These are phyloP conservation scores for Scaptomyza polygonia DNA, from an alignment of 2,888 invertebrate genomes.

Conservation along the genomic window DNA sequence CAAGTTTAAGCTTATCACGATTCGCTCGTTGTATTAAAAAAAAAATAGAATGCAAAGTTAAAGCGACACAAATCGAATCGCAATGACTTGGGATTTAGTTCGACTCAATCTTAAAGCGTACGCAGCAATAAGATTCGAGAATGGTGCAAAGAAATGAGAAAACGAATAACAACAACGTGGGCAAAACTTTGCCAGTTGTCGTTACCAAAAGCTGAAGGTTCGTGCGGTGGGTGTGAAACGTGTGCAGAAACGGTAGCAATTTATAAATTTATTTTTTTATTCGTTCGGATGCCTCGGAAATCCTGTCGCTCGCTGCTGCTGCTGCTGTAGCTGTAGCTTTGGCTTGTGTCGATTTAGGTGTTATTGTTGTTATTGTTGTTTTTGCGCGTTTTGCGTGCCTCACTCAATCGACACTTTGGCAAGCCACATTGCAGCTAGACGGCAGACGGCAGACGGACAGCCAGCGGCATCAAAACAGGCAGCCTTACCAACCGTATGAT, in stretches of 20 bases:
- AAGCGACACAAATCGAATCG: slow-evolving; percentile 75
- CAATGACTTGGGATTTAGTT: slow-evolving; percentile 57
- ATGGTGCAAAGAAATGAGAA: slow-evolving; percentile 10
- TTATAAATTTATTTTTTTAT: slow-evolving; percentile 80
- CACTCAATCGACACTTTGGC: slow-evolving; percentile 30
- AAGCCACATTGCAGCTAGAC: slow-evolving; percentile 47
- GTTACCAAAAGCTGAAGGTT: slow-evolving; percentile 26
- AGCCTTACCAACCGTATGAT: slow-evolving; percentile 31
- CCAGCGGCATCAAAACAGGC: slow-evolving; percentile 25
- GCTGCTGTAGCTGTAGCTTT: slow-evolving; percentile 15
- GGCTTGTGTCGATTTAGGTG: not conserved
- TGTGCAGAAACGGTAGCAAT: slow-evolving; percentile 73
- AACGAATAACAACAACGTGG: slow-evolving; percentile 35
- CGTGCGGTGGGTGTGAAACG: slow-evolving; percentile 23
- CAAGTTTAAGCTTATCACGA: slow-evolving; percentile 30
- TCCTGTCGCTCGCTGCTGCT: slow-evolving; percentile 56
- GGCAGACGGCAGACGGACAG: too few relatives aligned
- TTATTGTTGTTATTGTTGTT: not conserved
- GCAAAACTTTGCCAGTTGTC: slow-evolving; percentile 69
- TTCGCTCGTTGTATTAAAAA: slow-evolving; percentile 39
- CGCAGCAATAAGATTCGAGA: slow-evolving; percentile 29
- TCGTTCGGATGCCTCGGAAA: slow-evolving; percentile 78
- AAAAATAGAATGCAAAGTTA: slow-evolving; percentile 64
- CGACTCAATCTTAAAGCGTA: slow-evolving; percentile 36
- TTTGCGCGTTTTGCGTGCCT: slow-evolving; percentile 42